These are phyloP conservation scores for Prenolepis imparis DNA, from an alignment of 2,888 invertebrate genomes.

Conservation along the genomic window DNA sequence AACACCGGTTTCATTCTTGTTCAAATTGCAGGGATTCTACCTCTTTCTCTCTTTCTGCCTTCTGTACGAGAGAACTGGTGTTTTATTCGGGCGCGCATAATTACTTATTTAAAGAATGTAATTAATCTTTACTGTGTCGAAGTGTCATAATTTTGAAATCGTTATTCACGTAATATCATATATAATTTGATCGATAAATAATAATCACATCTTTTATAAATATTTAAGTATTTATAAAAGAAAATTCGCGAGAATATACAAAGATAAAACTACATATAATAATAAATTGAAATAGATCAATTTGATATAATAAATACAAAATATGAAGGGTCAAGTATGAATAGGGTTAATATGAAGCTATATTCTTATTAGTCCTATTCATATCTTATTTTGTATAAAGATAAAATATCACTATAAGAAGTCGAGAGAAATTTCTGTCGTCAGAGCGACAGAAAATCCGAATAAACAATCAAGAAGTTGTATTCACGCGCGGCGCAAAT, in stretches of 20 bases:
- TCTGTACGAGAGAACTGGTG: neutral
- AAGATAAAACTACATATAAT: no score
- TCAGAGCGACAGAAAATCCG: neutral
- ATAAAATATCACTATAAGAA: neutral
- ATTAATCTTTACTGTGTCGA: conserved; percentile 1
- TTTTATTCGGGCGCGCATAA: neutral
- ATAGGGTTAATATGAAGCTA: no score
- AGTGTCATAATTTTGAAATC: conserved; percentile 3
- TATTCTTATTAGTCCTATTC: no score
- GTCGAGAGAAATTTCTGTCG: neutral
- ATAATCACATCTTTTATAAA: conserved; percentile 3
- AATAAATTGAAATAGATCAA: no score
- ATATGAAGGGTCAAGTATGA: no score
- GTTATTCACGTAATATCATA: neutral
- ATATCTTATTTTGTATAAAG: neutral
- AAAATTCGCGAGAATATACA: neutral
- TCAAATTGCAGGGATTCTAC: conserved; percentile 7
- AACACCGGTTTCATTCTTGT: neutral
- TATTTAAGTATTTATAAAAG: neutral
- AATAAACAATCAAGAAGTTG: conserved; percentile 10
- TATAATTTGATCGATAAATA: neutral
- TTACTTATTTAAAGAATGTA: conserved; percentile 24
- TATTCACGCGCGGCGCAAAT: neutral
- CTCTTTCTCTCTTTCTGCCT: neutral
- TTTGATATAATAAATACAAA: no score